Conservation (phyloP, 2,888 invertebrate species). For the Candidula unifasciata region DNA sequence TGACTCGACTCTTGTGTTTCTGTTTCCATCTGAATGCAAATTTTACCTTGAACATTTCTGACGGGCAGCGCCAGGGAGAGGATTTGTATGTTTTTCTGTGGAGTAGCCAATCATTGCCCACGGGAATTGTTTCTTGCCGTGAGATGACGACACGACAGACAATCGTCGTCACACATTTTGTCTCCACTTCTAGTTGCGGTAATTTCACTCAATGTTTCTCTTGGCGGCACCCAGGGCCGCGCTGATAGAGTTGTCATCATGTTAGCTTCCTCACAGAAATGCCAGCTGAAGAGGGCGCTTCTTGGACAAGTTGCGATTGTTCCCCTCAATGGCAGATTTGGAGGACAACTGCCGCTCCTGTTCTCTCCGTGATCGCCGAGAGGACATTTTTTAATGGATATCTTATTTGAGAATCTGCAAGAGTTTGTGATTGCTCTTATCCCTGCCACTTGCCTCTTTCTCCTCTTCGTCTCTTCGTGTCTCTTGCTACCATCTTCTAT, state of each 20-base stretch:
- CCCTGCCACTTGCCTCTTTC: too few relatives aligned
- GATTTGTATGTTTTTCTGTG: conserved; percentile 25
- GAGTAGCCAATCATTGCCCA: not conserved
- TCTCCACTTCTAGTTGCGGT: conserved; percentile 16
- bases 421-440: too few relatives aligned
- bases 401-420: too few relatives aligned
- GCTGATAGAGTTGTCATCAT: conserved; percentile 44
- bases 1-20: conserved; percentile 10
- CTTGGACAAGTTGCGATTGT: not conserved
- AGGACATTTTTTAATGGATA: too few relatives aligned
- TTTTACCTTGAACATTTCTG: conserved; percentile 33
- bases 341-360: too few relatives aligned
- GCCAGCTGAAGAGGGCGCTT: not conserved
- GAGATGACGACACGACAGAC: conserved; percentile 6
- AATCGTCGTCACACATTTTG: conserved; percentile 20
- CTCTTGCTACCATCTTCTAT: too few relatives aligned
- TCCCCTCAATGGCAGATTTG: not conserved
- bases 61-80: conserved; percentile 39
- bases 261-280: conserved; percentile 31
- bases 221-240: not conserved
- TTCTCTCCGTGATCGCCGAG: too few relatives aligned
- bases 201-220: conserved; percentile 30
- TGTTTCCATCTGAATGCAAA: conserved; percentile 51
- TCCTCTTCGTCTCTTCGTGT: too few relatives aligned
- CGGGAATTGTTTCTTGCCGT: conserved; percentile 29